Evolutionary conservation across 2,888 invertebrate species (phyloP), one percentile per base, ranked within the genome.

Genomic region (Philereme transversata): DNA sequence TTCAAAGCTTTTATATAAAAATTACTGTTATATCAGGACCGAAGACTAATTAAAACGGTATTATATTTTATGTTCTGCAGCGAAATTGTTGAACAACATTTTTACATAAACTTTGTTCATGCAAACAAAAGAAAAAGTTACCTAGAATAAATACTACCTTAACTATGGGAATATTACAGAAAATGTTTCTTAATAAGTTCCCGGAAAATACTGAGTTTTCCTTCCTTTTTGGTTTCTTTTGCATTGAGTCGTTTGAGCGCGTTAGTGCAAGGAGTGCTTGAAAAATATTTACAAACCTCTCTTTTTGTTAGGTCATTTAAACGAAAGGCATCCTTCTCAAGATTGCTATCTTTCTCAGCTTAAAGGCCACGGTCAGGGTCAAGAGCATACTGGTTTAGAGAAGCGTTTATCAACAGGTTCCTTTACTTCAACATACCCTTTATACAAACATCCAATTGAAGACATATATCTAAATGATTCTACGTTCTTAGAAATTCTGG

Each of bases 171-270:
- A 7, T 44, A 34, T 22, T 43, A 43, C 35, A 9, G 11, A 49
- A 45, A 45, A 44, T 38, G n/a, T 56, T 49, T n/a, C 22, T 43
- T 49, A 53, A 40, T 47, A 60, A 60, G 51, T 51, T 60, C 43
- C 10, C 53, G 9, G 47, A 11, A 56, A 50, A 56, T 55, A 47
- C 38, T 44, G 51, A 43, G 41, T 47, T 51, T 60, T 43, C 10
- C 8, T 56, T 47, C 46, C 41, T 7, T 43, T 22, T 22, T 38
- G 7, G 45, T 10, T 53, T 51, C 22, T 54, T 45, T 46, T 8
- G 40, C 44, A n/a, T 50, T 54, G 45, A 7, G 6, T 40, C 40
- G 8, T 40, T 40, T 8, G 8, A 40, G 4, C 40, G 4, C 40
- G 40, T 7, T 5, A 22, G 22, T 22, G 22, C 22, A 22, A 22